A percentile compares a stretch with the other conserved stretches of the same genome.
These are phyloP conservation scores for Lissonota sp. DNA, from an alignment of 2,888 invertebrate species.

Conservation along the genomic window DNA sequence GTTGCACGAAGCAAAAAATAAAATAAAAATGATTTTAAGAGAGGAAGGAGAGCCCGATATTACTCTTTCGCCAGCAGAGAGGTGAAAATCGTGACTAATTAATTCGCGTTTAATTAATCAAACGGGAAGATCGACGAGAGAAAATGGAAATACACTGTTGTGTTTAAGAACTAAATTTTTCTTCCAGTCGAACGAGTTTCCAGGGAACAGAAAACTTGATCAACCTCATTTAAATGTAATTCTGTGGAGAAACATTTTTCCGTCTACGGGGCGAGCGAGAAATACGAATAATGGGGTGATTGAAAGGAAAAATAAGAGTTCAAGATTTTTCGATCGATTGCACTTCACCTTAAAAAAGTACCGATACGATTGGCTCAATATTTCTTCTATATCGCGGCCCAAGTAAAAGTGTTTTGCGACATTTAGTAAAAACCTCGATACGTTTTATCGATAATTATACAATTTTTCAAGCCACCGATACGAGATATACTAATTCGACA, in stretches of 20 bases:
- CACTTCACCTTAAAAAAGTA: too few relatives aligned
- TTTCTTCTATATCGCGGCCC: too few relatives aligned
- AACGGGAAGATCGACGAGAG: conserved; percentile 33
- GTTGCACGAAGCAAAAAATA: not conserved
- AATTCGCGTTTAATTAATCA: conserved; percentile 47
- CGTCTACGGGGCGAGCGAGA: not conserved
- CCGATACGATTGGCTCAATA: too few relatives aligned
- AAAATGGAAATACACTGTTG: conserved; percentile 37
- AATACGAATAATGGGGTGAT: conserved; percentile 4
- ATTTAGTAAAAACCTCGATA: too few relatives aligned
- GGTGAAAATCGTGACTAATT: conserved; percentile 36
- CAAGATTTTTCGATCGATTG: not conserved
- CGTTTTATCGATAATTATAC: too few relatives aligned
- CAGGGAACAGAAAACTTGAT: not conserved
- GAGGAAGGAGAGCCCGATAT: conserved; percentile 8
- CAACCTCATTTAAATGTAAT: not conserved
- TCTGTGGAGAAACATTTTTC: not conserved
- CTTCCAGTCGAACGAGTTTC: not conserved
- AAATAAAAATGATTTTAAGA: conserved; percentile 2
- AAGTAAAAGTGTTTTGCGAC: too few relatives aligned
- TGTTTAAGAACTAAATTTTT: not conserved
- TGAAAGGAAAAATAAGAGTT: not conserved
- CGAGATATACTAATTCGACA: too few relatives aligned
- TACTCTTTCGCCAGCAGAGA: conserved; percentile 6
- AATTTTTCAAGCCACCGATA: too few relatives aligned